Conservation (phyloP, 2,888 invertebrate species). For the Cryptocephalus primarius region DNA sequence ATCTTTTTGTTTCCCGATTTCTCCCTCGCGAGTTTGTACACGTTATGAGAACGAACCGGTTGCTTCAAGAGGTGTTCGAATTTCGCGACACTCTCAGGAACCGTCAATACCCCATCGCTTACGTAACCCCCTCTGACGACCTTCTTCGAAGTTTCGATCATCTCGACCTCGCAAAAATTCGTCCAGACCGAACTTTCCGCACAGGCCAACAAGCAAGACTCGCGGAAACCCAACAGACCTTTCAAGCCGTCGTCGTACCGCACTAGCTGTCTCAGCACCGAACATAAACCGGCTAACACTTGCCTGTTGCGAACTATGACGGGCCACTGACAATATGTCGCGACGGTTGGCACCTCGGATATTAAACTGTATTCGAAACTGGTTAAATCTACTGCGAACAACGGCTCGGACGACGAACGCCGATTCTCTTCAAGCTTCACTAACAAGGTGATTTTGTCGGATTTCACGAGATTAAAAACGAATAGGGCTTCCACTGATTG, state of each 20-base stretch:
- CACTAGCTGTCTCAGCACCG: constrained; percentile 54
- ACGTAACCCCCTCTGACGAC: constrained; percentile 25
- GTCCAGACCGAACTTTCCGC: constrained; percentile 85
- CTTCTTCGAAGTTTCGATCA: constrained; percentile 50
- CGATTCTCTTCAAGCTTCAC: too few species aligned
- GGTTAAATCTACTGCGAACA: too few species aligned
- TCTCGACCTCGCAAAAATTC: constrained; percentile 80
- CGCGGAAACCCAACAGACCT: constrained; percentile 65
- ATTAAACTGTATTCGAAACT: too few species aligned
- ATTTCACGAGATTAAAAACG: constrained; percentile 6
- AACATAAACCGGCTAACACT: constrained; percentile 67
- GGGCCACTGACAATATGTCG: constrained; percentile 44
- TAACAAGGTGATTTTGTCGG: too few species aligned
- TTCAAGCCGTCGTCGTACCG: constrained; percentile 31
- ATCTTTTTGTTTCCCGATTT: constrained; percentile 33
- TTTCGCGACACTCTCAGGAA: constrained; percentile 62
- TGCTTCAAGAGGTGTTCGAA: constrained; percentile 78
- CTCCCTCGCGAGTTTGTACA: constrained; percentile 61
- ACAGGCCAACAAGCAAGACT: constrained; percentile 68
- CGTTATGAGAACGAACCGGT: constrained; percentile 77
- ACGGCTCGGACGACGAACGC: too few species aligned
- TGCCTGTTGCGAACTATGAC: constrained; percentile 48
- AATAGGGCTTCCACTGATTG: constrained; percentile 18
- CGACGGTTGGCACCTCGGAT: constrained; percentile 31
- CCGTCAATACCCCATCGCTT: constrained; percentile 18